A percentile compares a stretch with the other conserved stretches of the same genome.
Evolutionary conservation across 92 coral and sea anemone genomes (phyloP).

Genomic region (Phymanthus crucifer): DNA sequence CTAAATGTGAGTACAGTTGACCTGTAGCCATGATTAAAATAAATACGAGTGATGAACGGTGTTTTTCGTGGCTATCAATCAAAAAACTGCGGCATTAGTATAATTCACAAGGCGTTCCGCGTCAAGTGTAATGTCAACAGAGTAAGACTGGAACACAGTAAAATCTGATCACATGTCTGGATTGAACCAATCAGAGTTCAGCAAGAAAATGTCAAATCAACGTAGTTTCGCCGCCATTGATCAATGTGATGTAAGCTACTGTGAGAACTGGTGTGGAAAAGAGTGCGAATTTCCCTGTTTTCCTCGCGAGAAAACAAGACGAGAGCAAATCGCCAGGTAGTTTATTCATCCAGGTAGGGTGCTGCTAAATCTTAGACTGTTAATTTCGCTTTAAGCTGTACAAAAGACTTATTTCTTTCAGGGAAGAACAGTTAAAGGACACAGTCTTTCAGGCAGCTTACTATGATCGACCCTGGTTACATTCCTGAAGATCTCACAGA

Average conservation of each 20-base stretch:
- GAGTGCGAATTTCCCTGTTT: background rate
- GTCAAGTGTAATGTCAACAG: background rate
- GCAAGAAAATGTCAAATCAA: background rate
- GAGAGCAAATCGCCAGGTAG: background rate
- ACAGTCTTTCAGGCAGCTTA: background rate
- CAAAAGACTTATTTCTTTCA: background rate
- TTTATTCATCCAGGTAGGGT: conserved; percentile 9
- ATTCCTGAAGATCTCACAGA: conserved; percentile 2
- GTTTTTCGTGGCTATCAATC: background rate
- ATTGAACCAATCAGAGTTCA: background rate
- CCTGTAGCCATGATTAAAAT: background rate
- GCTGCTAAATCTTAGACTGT: background rate
- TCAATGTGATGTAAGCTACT: background rate
- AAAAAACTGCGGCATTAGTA: background rate
- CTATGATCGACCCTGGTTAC: conserved; percentile 1
- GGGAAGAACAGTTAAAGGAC: background rate
- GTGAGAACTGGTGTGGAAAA: background rate
- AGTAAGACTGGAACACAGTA: background rate
- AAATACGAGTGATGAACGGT: background rate
- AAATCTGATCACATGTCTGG: conserved; percentile 9
- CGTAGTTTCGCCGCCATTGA: conserved; percentile 23
- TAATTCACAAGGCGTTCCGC: conserved; percentile 22
- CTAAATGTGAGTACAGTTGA: background rate
- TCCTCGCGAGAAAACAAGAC: background rate
- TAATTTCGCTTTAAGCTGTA: background rate